Evolutionary conservation across 2,113 vertebrate species (phyloP).

Genomic region (Archocentrus centrarchus): DNA sequence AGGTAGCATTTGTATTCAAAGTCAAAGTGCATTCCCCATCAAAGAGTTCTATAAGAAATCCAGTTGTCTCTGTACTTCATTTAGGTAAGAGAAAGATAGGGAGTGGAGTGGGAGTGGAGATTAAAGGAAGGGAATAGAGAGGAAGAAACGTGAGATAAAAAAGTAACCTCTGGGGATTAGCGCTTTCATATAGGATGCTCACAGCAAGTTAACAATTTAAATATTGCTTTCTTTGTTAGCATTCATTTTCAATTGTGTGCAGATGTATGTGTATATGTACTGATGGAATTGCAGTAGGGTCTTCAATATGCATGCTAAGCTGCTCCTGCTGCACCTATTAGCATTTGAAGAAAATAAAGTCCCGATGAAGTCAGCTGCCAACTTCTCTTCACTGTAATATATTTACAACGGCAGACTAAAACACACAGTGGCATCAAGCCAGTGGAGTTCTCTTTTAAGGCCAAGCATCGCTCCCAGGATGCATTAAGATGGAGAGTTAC

Average conservation of each 20-base stretch:
- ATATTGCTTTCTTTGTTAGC: not conserved
- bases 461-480: conserved; percentile 7
- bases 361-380: conserved; percentile 12
- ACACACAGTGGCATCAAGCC: conserved; percentile 14
- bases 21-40: conserved; percentile 69
- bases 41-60: conserved; percentile 54
- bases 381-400: conserved; percentile 15
- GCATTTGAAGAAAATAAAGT: conserved; percentile 23
- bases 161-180: conserved; percentile 55
- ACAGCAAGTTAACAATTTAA: conserved; percentile 43
- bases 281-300: not conserved
- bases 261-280: not conserved
- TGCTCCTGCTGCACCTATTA: conserved; percentile 17
- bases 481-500: conserved; percentile 5
- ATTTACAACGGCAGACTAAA: not conserved
- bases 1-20: conserved; percentile 71
- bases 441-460: conserved; percentile 1
- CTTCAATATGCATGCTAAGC: not conserved
- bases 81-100: conserved; percentile 65
- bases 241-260: not conserved
- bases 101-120: conserved; percentile 54
- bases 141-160: conserved; percentile 54
- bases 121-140: conserved; percentile 43
- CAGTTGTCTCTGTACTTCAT: conserved; percentile 57
- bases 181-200: conserved; percentile 26